phyloP scores from a whole-genome alignment of 2,888 invertebrate species.

The Ecdyonurus torrentis region DNA sequence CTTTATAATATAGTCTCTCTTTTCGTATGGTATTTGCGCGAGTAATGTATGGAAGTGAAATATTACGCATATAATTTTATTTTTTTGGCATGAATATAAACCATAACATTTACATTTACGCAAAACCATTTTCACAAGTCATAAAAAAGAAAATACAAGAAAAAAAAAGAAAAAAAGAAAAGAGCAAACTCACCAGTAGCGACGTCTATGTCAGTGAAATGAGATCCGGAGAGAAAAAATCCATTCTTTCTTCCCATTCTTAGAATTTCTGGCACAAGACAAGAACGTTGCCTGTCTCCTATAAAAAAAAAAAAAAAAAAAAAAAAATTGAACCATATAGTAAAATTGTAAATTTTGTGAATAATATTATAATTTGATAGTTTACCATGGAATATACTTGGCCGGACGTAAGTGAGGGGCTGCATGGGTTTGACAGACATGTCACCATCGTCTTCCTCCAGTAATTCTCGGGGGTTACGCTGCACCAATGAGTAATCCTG shows the following conservation, averaged over 20 bases:
- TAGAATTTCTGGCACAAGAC: not conserved
- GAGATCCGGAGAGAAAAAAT: not conserved
- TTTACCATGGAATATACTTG: conserved; percentile 7
- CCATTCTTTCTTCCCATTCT: not conserved
- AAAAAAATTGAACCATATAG: conserved; percentile 2
- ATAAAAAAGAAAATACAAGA: not conserved
- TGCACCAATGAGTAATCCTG: too few relatives aligned
- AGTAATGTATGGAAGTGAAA: too few relatives aligned
- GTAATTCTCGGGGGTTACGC: not conserved
- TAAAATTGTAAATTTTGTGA: conserved; percentile 12
- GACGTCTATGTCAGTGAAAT: conserved; percentile 23
- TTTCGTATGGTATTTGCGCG: too few relatives aligned
- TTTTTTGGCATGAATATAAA: not conserved
- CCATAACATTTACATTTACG: not conserved
- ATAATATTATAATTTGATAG: too few relatives aligned
- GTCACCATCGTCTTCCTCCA: conserved; percentile 47
- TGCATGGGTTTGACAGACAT: conserved; percentile 84
- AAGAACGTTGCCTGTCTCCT: not conserved
- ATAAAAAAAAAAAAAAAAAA: conserved; percentile 10
- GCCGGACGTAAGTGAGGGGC: conserved; percentile 35
- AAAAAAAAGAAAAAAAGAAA: not conserved
- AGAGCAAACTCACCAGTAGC: conserved; percentile 23
- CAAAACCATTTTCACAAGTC: not conserved
- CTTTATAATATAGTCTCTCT: too few relatives aligned
- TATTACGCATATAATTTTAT: not conserved